Evolutionary conservation across 2,797 vertebrate genomes (phyloP).

Genomic region (Oreortyx pictus): DNA sequence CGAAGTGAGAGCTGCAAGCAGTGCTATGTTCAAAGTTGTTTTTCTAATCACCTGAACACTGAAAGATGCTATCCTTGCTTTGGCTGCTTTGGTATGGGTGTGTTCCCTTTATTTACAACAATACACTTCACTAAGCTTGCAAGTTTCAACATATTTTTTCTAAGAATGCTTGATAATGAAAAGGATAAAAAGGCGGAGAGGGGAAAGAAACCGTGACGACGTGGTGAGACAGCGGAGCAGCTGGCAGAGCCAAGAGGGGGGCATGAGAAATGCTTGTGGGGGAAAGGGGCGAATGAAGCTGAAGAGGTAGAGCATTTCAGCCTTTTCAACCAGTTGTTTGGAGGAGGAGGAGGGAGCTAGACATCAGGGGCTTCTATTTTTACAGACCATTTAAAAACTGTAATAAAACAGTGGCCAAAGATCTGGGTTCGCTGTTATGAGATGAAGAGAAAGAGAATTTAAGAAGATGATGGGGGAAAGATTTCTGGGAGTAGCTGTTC

Average conservation of each 20-base stretch:
- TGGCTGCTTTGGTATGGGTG: background rate
- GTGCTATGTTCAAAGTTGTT: rapidly evolving
- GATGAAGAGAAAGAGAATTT: background rate
- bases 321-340: background rate
- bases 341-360: background rate
- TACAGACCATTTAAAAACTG: background rate
- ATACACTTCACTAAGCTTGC: background rate
- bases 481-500: constrained; percentile 23
- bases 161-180: background rate
- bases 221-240: background rate
- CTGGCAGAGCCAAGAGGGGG: background rate
- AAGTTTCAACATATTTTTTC: background rate
- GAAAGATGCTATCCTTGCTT: background rate
- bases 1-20: background rate
- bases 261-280: background rate
- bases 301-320: background rate
- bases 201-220: background rate
- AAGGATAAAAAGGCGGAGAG: background rate
- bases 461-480: background rate
- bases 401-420: background rate
- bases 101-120: background rate
- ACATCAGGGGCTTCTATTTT: background rate
- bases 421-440: background rate
- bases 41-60: background rate
- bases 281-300: background rate